Evolutionary conservation across 2,113 vertebrate species (phyloP).

Genomic region (Corydoras maculifer): DNA sequence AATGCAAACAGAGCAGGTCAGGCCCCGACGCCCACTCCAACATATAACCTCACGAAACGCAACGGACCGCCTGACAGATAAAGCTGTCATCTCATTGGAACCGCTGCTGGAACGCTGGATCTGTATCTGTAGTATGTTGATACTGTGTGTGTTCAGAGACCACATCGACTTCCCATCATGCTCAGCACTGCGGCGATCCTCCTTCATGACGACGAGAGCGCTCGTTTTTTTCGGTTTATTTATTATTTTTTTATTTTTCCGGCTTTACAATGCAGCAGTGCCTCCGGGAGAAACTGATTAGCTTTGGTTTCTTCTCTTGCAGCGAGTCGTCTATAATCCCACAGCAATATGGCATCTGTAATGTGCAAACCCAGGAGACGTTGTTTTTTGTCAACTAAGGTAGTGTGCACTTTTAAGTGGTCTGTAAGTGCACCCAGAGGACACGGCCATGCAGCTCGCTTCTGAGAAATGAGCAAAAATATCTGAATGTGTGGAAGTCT

Average conservation of each 20-base stretch:
- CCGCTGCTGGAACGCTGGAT: too few species aligned
- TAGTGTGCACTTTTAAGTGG: constrained; percentile 12
- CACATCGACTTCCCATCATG: too few species aligned
- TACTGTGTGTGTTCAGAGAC: too few species aligned
- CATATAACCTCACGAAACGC: background rate
- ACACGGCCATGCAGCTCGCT: constrained; percentile 15
- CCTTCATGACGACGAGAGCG: background rate
- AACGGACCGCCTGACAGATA: too few species aligned
- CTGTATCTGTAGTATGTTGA: too few species aligned
- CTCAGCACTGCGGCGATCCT: too few species aligned
- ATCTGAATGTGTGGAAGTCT: background rate
- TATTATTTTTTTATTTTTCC: background rate
- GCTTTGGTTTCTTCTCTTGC: background rate
- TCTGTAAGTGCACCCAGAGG: constrained; percentile 22
- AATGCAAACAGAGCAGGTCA: background rate
- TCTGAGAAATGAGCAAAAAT: constrained; percentile 6
- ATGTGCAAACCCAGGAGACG: background rate
- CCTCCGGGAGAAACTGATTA: constrained; percentile 13
- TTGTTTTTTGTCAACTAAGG: constrained; percentile 3
- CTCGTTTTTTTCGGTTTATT: background rate
- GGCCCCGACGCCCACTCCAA: background rate
- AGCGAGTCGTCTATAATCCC: background rate
- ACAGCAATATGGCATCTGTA: constrained; percentile 7
- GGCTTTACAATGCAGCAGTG: constrained; percentile 1
- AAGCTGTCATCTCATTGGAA: too few species aligned